phyloP scores from a whole-genome alignment of 2,113 vertebrate species.

The Carassius auratus region DNA sequence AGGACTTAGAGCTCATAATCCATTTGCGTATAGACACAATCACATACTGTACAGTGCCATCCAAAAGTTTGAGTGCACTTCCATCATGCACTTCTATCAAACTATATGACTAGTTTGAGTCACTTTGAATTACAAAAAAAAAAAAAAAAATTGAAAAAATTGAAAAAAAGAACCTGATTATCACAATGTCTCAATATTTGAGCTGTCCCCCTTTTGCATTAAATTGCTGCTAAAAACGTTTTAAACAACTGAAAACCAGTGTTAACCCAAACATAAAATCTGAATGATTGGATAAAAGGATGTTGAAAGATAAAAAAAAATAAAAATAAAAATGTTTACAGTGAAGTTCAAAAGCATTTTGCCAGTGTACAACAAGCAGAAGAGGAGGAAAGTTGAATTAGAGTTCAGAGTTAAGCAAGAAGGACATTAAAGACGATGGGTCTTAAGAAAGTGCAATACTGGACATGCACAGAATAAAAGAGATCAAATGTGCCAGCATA shows the following conservation, averaged over 20 bases:
- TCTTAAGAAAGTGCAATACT: background rate
- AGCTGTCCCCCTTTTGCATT: no score
- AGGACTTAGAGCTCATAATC: background rate
- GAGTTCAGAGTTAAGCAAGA: background rate
- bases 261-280: background rate
- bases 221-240: no score
- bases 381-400: background rate
- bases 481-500: slow-evolving; percentile 3
- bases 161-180: no score
- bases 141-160: no score
- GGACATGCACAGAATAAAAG: background rate
- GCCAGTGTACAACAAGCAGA: background rate
- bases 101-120: background rate
- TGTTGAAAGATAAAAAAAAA: background rate
- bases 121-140: no score
- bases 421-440: background rate
- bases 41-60: background rate
- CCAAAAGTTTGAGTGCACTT: background rate
- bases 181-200: no score
- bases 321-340: background rate
- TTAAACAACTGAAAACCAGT: no score
- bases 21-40: background rate
- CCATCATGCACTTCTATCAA: background rate
- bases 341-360: background rate
- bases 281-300: background rate